These are phyloP conservation scores for Mythimna impura DNA, from an alignment of 2,888 invertebrate species.

Conservation along the genomic window DNA sequence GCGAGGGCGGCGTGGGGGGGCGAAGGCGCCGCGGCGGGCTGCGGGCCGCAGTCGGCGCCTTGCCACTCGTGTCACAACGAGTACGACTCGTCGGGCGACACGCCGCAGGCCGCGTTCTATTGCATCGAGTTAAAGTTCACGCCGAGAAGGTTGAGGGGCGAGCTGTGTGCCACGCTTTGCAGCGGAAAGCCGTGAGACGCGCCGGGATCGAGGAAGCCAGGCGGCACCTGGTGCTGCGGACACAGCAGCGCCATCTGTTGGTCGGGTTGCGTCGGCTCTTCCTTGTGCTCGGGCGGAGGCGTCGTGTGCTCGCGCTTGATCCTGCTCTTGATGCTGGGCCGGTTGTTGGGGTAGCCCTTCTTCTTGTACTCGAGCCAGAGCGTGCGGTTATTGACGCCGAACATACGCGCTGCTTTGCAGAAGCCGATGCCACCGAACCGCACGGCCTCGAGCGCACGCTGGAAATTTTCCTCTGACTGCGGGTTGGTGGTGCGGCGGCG, in stretches of 20 bases:
- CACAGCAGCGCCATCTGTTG: slow-evolving; percentile 91
- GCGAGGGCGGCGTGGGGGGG: slow-evolving; percentile 55
- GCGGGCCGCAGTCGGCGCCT: slow-evolving; percentile 69
- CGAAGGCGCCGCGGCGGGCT: slow-evolving; percentile 58
- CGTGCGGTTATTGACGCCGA: slow-evolving; percentile 96
- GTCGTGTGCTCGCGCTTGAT: slow-evolving; percentile 93
- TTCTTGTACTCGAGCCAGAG: slow-evolving; percentile 96
- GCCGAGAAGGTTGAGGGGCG: slow-evolving; percentile 93
- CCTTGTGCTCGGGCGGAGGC: slow-evolving; percentile 90
- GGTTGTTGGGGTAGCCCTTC: slow-evolving; percentile 95
- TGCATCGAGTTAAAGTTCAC: slow-evolving; percentile 95
- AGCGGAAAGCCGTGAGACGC: slow-evolving; percentile 92
- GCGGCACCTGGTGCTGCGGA: slow-evolving; percentile 92
- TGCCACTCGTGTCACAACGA: slow-evolving; percentile 86
- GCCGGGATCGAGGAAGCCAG: slow-evolving; percentile 93
- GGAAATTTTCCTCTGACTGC: slow-evolving; percentile 95
- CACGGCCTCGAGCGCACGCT: slow-evolving; percentile 95
- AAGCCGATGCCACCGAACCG: slow-evolving; percentile 96
- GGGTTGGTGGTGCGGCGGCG: slow-evolving; percentile 94
- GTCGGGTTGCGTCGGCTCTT: slow-evolving; percentile 76
- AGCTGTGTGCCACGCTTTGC: slow-evolving; percentile 91
- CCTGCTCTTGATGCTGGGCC: slow-evolving; percentile 94
- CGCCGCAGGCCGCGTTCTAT: slow-evolving; percentile 88
- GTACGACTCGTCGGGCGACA: slow-evolving; percentile 74
- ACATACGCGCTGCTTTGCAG: slow-evolving; percentile 95